Evolutionary conservation across 2,113 vertebrate genomes (phyloP), one percentile per base, ranked within the genome.

Genomic region (Syngnathus floridae): DNA sequence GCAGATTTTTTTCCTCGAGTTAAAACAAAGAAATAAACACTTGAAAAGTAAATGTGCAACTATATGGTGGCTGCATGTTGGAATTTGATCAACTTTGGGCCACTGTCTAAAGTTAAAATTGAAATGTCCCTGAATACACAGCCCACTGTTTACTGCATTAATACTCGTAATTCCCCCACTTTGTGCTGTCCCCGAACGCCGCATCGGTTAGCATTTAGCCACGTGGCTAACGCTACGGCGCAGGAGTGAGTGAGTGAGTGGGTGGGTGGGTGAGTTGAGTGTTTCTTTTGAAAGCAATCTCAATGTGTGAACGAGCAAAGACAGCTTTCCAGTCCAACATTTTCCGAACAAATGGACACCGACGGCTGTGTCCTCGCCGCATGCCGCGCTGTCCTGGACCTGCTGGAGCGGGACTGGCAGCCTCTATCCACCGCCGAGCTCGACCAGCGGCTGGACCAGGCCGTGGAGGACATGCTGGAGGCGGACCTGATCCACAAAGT

Each of bases 321-420:
- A 10, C 21, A 4, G 9, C 12, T 46, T 46, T 13, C 4, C 14
- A 2, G 4, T 14, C 4, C 9, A 26, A 31, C 22, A 11, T 16
- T 56, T 19, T 2, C 7, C 1, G 14, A 0, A 11, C 14, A 7
- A 0, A 86, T 86, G 79, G 74, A 80, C 16, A 51, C 69, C 13
- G 16, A 41, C 0, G 64, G 74, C 9, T 79, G 3, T 10, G 80
- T 90, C 0, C 52, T 78, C 2, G 84, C 84, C 1, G 88, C 89
- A 4, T 89, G 86, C 12, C 73, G 82, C 3, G 80, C 83, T 52
- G 82, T 91, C 59, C 56, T 90, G 76, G 89, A 90, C 36, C 48
- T 89, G 79, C 70, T 89, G 76, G 88, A 91, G 80, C 76, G 72
- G 43, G 89, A 91, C 21, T 89, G 89, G 89, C 86, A 90, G 74